These are phyloP conservation scores for Mystacornis crossleyi DNA, from an alignment of 2,113 vertebrate species.

Conservation along the genomic window DNA sequence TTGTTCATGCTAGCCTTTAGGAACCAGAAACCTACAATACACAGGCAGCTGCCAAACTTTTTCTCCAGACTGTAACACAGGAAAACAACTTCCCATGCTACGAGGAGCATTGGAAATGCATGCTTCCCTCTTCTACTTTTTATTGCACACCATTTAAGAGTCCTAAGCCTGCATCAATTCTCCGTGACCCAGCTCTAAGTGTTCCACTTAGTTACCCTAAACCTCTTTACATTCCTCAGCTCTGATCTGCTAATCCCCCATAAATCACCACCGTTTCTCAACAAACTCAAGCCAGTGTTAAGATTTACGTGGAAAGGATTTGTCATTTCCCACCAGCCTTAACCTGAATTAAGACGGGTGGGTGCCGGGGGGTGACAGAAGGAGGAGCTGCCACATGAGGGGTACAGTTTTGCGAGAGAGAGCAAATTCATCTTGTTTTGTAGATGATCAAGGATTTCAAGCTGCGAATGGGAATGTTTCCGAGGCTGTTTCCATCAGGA, in stretches of 20 bases:
- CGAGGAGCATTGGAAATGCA: neutral
- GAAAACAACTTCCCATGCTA: neutral
- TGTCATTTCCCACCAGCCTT: constrained; percentile 71
- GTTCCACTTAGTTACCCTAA: constrained; percentile 59
- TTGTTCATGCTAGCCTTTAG: neutral
- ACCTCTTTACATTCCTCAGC: constrained; percentile 73
- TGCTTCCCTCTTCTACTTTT: neutral
- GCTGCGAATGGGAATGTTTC: neutral
- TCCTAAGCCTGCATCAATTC: constrained; percentile 42
- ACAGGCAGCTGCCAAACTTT: neutral
- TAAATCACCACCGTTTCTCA: constrained; percentile 63
- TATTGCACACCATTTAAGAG: neutral
- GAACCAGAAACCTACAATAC: neutral
- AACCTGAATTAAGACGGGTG: constrained; percentile 21
- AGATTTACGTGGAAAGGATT: constrained; percentile 67
- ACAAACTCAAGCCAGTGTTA: constrained; percentile 14
- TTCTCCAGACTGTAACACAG: neutral
- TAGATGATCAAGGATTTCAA: neutral
- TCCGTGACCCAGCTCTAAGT: constrained; percentile 41
- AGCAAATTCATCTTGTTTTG: neutral
- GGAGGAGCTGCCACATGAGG: neutral
- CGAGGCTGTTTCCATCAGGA: neutral
- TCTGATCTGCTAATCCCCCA: constrained; percentile 70
- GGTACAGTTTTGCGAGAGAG: rapidly evolving
- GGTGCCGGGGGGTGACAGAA: neutral